These are phyloP conservation scores for Thunnus thynnus DNA, from an alignment of 2,113 vertebrate genomes.

Conservation along the genomic window DNA sequence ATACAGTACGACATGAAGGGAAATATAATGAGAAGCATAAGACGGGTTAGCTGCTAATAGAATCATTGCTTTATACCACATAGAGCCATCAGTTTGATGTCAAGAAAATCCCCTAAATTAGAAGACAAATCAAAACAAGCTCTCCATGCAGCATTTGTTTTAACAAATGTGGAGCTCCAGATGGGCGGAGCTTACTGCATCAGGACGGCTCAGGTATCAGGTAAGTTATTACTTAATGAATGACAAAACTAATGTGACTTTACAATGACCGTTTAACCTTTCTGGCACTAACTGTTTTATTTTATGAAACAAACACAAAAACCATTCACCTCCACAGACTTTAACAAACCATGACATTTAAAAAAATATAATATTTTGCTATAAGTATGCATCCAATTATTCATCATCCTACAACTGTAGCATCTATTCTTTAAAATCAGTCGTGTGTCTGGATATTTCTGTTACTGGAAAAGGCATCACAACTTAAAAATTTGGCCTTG, in stretches of 20 bases:
- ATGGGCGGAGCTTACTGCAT: background rate
- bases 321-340: background rate
- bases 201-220: background rate
- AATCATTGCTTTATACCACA: background rate
- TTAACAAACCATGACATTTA: background rate
- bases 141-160: background rate
- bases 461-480: constrained; percentile 58
- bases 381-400: background rate
- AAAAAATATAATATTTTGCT: too few species aligned
- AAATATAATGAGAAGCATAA: background rate
- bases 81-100: background rate
- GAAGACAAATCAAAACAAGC: too few species aligned
- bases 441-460: constrained; percentile 34
- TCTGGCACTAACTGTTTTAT: background rate
- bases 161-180: background rate
- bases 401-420: background rate
- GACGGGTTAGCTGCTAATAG: background rate
- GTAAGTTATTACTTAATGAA: background rate
- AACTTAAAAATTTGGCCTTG: constrained; percentile 78
- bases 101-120: background rate
- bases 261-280: background rate
- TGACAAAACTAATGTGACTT: background rate
- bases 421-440: constrained; percentile 19
- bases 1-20: background rate
- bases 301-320: constrained; percentile 11